A percentile compares a stretch with the other conserved stretches of the same genome.
Conservation (phyloP, 2,113 vertebrate species). For the Aldabrachelys gigantea region DNA sequence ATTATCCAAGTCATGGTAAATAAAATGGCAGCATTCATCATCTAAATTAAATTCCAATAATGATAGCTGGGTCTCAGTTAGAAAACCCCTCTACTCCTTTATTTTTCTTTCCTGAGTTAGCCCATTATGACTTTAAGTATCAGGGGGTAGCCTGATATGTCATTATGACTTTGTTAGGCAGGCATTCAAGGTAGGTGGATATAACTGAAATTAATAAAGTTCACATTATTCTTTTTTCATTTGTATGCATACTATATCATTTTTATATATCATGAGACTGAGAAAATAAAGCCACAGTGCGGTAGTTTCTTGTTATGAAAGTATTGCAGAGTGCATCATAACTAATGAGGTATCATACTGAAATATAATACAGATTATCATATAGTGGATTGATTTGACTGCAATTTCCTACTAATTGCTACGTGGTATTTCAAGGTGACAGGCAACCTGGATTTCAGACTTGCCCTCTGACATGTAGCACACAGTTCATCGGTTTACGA, state of each 20-base stretch:
- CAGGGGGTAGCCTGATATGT: too few relatives aligned
- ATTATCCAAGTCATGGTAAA: neutral
- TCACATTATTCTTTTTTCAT: neutral
- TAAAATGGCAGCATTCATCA: neutral
- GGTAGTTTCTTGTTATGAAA: neutral
- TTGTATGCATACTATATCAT: too few relatives aligned
- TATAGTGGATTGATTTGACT: neutral
- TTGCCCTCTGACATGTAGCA: neutral
- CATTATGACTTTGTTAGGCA: neutral
- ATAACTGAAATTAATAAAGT: neutral
- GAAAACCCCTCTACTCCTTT: neutral
- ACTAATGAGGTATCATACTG: conserved; percentile 11
- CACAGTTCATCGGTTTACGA: neutral
- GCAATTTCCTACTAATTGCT: neutral
- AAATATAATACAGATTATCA: neutral
- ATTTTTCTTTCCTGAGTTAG: neutral
- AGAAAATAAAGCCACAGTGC: neutral
- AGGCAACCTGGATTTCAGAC: neutral
- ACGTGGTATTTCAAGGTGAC: neutral
- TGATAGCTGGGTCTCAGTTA: neutral
- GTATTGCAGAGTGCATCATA: neutral
- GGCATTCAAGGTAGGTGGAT: neutral
- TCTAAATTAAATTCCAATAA: neutral
- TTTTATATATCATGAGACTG: neutral
- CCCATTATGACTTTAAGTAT: neutral